These are phyloP conservation scores for zebrafish (Danio rerio) DNA, from an alignment of 2,113 vertebrate genomes.

Conservation along the genomic window GRCz12tu NC_133177.1:19565501-19566000, in stretches of 20 bases:
- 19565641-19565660: background rate
- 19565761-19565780: too few relatives aligned
- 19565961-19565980: background rate
- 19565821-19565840: too few relatives aligned
- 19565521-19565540: background rate
- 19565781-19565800: background rate
- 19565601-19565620: background rate
- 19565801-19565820: too few relatives aligned
- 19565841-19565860: background rate
- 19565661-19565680: background rate
- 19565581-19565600: background rate
- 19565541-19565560: constrained; percentile 17
- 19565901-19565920: too few relatives aligned
- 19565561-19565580: background rate
- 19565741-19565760: background rate
- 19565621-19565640: background rate
- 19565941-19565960: background rate
- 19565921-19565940: background rate
- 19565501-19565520: background rate
- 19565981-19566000: too few relatives aligned
- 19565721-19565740: background rate
- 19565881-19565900: background rate
- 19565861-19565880: background rate
- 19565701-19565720: too few relatives aligned
- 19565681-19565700: background rate